These are phyloP conservation scores for Chrysaora quinquecirrha DNA, from an alignment of 30 jellyfish, hydroid and myxozoan species.

Conservation along the genomic window DNA sequence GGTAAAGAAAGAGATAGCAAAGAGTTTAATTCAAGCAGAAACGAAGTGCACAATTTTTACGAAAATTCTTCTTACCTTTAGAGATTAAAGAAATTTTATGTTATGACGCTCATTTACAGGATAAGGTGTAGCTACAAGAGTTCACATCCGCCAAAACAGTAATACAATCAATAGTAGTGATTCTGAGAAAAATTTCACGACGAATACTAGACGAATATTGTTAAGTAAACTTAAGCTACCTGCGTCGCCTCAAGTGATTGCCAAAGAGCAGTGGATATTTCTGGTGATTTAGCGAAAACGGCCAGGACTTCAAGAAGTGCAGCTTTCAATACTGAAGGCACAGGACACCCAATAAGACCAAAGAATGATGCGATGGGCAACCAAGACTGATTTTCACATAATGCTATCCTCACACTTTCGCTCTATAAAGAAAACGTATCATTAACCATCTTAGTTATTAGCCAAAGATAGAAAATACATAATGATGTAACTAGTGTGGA, in stretches of 20 bases:
- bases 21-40: background rate
- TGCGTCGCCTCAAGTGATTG: constrained; percentile 97
- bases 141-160: background rate
- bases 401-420: constrained; percentile 88
- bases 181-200: no score
- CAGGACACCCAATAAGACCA: constrained; percentile 92
- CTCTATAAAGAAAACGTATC: constrained; percentile 36
- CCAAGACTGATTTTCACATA: constrained; percentile 94
- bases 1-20: background rate
- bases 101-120: no score
- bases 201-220: no score
- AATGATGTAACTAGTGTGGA: no score
- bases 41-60: no score
- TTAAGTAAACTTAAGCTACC: constrained; percentile 51
- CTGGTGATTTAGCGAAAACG: constrained; percentile 89
- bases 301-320: constrained; percentile 82
- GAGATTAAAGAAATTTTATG: no score
- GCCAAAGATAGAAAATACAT: no score
- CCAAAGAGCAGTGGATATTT: constrained; percentile 86
- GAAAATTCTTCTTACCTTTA: no score
- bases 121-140: no score
- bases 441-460: no score
- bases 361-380: constrained; percentile 91
- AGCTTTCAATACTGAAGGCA: constrained; percentile 83
- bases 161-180: background rate